Evolutionary conservation across 2,113 vertebrate genomes (phyloP).

Genomic region (Eclectus roratus): DNA sequence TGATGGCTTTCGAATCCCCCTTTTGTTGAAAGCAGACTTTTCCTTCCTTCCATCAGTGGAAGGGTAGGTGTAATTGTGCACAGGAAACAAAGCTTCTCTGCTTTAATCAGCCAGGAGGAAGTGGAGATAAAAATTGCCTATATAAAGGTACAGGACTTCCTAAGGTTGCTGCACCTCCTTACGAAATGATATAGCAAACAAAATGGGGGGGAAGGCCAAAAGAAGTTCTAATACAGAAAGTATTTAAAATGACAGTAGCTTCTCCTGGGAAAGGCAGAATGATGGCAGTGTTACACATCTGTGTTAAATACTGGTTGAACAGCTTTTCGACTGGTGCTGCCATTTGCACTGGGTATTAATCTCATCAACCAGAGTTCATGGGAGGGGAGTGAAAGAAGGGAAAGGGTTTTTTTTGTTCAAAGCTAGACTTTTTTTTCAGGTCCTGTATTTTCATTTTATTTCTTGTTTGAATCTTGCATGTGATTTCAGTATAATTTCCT

Average conservation of each 20-base stretch:
- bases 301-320: neutral
- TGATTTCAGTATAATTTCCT: conserved; percentile 56
- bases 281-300: neutral
- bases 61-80: neutral
- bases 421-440: neutral
- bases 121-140: neutral
- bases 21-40: neutral
- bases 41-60: neutral
- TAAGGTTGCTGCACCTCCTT: neutral
- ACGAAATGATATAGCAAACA: neutral
- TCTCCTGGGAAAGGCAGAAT: neutral
- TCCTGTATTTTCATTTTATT: conserved; percentile 46
- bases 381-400: neutral
- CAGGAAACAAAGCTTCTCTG: neutral
- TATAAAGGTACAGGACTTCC: neutral
- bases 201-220: neutral
- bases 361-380: neutral
- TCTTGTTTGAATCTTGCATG: conserved; percentile 39
- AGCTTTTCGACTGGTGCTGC: neutral
- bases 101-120: neutral
- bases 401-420: neutral
- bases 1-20: neutral
- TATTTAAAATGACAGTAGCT: neutral
- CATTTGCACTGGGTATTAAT: neutral
- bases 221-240: neutral